Evolutionary conservation across 2,888 invertebrate genomes (phyloP).

Genomic region (Dione juno): DNA sequence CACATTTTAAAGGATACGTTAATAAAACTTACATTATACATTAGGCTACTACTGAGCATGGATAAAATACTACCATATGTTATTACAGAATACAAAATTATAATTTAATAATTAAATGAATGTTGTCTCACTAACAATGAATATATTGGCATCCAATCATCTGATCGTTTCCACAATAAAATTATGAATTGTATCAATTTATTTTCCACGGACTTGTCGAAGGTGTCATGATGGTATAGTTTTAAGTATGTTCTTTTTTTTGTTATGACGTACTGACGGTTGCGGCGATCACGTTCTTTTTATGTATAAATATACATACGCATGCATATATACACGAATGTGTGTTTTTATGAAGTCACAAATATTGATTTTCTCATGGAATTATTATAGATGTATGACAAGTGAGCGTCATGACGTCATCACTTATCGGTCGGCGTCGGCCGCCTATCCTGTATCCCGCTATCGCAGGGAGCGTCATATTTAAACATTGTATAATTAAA

Average conservation of each 20-base stretch:
- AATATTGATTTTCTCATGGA: slow-evolving; percentile 13
- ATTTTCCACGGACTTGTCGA: slow-evolving; percentile 13
- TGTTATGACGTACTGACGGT: slow-evolving; percentile 3
- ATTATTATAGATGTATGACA: slow-evolving; percentile 3
- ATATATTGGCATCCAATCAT: slow-evolving; percentile 29
- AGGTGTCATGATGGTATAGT: slow-evolving; percentile 16
- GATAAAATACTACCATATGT: too few species aligned
- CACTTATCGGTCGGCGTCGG: neutral
- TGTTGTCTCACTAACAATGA: slow-evolving; percentile 5
- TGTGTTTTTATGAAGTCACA: slow-evolving; percentile 23
- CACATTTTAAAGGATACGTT: neutral
- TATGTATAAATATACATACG: neutral
- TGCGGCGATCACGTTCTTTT: slow-evolving; percentile 5
- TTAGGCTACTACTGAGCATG: too few species aligned
- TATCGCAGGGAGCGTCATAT: neutral
- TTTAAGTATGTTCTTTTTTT: slow-evolving; percentile 17
- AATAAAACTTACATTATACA: neutral
- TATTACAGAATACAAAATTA: neutral
- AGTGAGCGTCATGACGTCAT: neutral
- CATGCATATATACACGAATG: neutral
- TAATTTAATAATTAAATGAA: neutral
- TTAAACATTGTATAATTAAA: slow-evolving; percentile 65
- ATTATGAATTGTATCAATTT: slow-evolving; percentile 28
- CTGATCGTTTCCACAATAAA: neutral
- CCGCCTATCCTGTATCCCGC: slow-evolving; percentile 21